These are phyloP conservation scores for Athene noctua DNA, from an alignment of 2,113 vertebrate species.

Conservation along the genomic window DNA sequence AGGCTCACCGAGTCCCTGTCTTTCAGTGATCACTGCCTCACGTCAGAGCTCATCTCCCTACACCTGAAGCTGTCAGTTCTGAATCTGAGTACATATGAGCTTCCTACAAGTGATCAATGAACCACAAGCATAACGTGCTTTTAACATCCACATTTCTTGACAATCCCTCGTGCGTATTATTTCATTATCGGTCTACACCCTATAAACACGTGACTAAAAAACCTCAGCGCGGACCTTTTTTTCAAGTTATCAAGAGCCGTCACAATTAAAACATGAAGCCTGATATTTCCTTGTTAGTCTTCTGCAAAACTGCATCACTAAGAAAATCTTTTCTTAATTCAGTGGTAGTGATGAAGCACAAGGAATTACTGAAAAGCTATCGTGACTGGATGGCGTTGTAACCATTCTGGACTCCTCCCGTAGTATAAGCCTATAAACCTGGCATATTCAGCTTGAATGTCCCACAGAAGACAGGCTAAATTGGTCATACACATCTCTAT, in stretches of 20 bases:
- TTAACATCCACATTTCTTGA: neutral
- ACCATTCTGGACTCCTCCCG: neutral
- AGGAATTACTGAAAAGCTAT: neutral
- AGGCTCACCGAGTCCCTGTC: neutral
- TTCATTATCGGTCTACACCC: neutral
- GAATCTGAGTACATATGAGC: neutral
- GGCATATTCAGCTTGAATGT: neutral
- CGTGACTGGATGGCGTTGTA: neutral
- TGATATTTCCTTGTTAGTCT: neutral
- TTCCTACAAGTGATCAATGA: neutral
- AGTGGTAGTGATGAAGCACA: neutral
- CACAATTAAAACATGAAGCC: neutral
- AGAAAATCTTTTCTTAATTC: neutral
- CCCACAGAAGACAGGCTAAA: neutral
- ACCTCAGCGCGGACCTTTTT: neutral
- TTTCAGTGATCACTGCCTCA: neutral
- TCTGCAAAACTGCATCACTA: neutral
- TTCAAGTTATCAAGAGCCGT: neutral
- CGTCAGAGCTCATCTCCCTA: neutral
- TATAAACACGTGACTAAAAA: neutral
- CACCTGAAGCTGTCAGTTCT: neutral
- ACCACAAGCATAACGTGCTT: neutral
- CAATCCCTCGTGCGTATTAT: fast-evolving
- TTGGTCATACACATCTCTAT: fast-evolving
- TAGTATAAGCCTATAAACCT: neutral